Evolutionary conservation across 2,888 invertebrate species (phyloP), one percentile per base, ranked within the genome.

Genomic region (Dione vanillae): DNA sequence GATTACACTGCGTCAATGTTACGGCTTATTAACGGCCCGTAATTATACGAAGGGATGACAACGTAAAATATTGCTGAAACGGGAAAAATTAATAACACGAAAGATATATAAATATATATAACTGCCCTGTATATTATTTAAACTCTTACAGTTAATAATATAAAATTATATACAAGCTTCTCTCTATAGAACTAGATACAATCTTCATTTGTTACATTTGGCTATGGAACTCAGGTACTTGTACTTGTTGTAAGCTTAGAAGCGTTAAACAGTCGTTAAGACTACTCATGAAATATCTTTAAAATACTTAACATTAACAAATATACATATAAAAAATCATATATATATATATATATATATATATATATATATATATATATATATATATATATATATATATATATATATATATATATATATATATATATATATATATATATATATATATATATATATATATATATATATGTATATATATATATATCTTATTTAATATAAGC

Each of bases 1-100:
- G 91, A 92, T 93, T 91, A 91, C 86, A 88, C 83, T 80, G 86
- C 88, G 87, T 86, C 88, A 86, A 85, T 86, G 85, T 85, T 86
- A 83, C 79, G 83, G 84, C 85, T 86, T 90, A 91, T 90, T 90
- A 91, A 92, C 86, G 87, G 80, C 83, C 82, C 82, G 81, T 91
- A 90, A 91, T 90, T 90, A 89, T 85, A 84, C 79, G 78, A 83
- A 81, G 76, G 78, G 84, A 87, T 85, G 89, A 86, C 87, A 86
- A 83, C 84, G 75, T 88, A 80, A 90, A 87, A 85, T 90, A 90
- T 88, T 79, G 81, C 83, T 73, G 72, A 61, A 71, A 65, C 75
- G 79, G 80, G 72, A 78, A 74, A 79, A 81, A 87, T 85, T 88
- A 86, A 85, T 85, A 82, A 70, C 61, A 41, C 61, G 65, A 27